phyloP scores from a whole-genome alignment of 2,797 vertebrate species.

The Acrocephalus scirpaceus region DNA sequence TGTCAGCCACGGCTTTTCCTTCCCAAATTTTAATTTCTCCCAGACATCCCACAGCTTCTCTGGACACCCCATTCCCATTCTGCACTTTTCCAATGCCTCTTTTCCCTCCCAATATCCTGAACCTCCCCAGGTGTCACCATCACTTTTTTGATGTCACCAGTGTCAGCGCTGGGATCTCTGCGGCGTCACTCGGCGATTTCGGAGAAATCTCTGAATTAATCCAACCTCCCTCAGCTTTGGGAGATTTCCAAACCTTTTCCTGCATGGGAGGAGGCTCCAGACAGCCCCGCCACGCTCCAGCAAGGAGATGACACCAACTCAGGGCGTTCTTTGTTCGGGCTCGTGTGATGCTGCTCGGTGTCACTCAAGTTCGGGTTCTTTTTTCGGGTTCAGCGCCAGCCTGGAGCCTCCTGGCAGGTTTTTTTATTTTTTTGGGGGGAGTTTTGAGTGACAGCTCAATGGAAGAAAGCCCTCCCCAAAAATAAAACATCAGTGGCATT shows the following conservation, averaged over 20 bases:
- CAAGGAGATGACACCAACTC: not conserved
- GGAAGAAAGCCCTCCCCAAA: conserved; percentile 26
- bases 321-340: not conserved
- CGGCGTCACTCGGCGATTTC: fast-evolving
- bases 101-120: not conserved
- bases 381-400: not conserved
- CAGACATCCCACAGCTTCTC: not conserved
- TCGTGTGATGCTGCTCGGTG: not conserved
- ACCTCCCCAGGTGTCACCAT: not conserved
- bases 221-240: not conserved
- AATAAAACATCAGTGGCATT: not conserved
- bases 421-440: not conserved
- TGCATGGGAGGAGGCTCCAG: not conserved
- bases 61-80: not conserved
- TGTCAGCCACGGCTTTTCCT: fast-evolving
- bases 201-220: fast-evolving
- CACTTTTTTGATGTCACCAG: not conserved
- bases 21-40: not conserved
- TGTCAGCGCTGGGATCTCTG: fast-evolving
- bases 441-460: conserved; percentile 57
- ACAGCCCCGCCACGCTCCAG: not conserved
- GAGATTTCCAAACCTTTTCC: not conserved
- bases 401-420: not conserved
- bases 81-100: not conserved
- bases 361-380: conserved; percentile 37